These are phyloP conservation scores for Sarcophaga rosellei DNA, from an alignment of 2,888 invertebrate genomes.

Conservation along the genomic window DNA sequence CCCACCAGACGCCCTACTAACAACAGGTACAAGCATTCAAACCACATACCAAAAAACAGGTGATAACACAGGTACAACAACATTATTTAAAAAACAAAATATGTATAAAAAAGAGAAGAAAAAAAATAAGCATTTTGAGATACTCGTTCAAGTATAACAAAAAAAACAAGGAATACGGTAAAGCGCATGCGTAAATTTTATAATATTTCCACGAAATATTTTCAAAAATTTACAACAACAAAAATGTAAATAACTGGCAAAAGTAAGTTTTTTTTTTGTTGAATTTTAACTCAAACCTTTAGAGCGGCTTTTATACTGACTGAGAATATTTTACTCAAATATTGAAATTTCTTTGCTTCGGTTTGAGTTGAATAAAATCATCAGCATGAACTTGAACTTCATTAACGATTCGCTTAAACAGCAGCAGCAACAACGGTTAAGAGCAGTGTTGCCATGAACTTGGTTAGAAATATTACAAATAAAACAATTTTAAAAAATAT, in stretches of 20 bases:
- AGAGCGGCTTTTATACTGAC: neutral
- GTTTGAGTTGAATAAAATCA: conserved; percentile 39
- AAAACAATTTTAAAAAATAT: neutral
- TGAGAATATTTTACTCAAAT: conserved; percentile 45
- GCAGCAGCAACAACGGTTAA: neutral
- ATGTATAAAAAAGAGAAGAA: neutral
- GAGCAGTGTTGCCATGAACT: neutral
- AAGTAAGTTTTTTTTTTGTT: neutral
- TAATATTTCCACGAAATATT: conserved; percentile 28
- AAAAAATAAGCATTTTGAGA: neutral
- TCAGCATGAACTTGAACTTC: conserved; percentile 77
- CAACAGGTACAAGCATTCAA: conserved; percentile 25
- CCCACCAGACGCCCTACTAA: conserved; percentile 46
- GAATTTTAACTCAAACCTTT: neutral
- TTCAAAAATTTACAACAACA: conserved; percentile 23
- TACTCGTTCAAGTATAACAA: neutral
- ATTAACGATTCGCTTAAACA: neutral
- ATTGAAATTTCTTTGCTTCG: too few relatives aligned
- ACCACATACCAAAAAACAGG: conserved; percentile 68
- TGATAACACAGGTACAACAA: conserved; percentile 67
- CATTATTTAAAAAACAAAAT: conserved; percentile 46
- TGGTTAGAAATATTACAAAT: neutral
- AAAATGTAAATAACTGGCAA: neutral
- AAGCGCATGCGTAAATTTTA: conserved; percentile 60
- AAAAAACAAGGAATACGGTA: neutral